Base-by-base conservation (phyloP, 2,113 vertebrate species). In the Corynorhinus townsendii region DNA sequence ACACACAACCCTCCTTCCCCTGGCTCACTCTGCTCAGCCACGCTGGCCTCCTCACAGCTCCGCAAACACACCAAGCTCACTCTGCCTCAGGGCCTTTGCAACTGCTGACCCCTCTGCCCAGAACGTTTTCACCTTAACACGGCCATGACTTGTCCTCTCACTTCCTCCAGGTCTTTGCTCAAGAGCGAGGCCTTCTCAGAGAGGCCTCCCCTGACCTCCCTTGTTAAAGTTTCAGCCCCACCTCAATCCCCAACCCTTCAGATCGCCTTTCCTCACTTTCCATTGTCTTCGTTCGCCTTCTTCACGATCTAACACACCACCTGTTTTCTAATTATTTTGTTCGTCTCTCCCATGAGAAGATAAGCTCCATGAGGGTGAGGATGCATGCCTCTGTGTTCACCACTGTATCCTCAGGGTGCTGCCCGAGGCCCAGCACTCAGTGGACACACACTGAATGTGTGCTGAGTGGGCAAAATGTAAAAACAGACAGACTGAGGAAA, bases 341-440 rank as follows among this genome's bases (percentile, higher is more conserved):
- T 38, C 16, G 38, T 79, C 59, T 52, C 43, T 68, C 35, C 19
- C 52, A 4, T 45, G 24, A 3, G 14, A 47, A 80, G 9, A 11
- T 6, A 59, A 88, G 15, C 35, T 20, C 75, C 2, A 2, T 17
- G 64, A 35, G 33, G 47, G 77, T 8, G 83, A 43, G 72, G 45
- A 28, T 2, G 28, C 5, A 0, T 3, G 12, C 85, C 56, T 49
- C 0, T 24, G 24, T n/a, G 40, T 12, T 62, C 52, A 56, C 28
- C 2, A 0, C 47, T 33, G 28, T 11, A 5, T 45, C 47, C 62
- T 33, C 4, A 22, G 59, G 68, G n/a, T 62, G 28, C 15, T 7
- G 14, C 15, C 75, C 7, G 0, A 45, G 10, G 56, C 28, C 59
- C 7, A 3, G 45, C 3, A 4, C 38, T 33, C 10, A 0, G 52